A percentile compares a stretch with the other conserved stretches of the same genome.
Conservation (phyloP, 2,113 vertebrate species). For the Corythoichthys intestinalis region DNA sequence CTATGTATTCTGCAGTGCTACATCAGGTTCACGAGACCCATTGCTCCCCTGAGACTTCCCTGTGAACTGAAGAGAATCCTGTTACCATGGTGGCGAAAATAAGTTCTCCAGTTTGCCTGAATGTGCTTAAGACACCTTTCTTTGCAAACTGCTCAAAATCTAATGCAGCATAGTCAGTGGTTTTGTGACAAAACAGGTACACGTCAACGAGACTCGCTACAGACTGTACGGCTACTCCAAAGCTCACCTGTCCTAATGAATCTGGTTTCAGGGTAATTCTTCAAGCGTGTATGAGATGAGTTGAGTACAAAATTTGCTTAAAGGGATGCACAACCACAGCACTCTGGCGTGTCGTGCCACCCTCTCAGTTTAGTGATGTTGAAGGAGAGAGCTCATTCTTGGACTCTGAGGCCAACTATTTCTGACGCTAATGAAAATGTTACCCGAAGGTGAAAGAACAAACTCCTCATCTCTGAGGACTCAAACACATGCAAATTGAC, state of each 20-base stretch:
- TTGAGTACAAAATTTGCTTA: constrained; percentile 48
- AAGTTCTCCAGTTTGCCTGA: constrained; percentile 21
- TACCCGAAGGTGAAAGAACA: constrained; percentile 19
- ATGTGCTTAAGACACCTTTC: constrained; percentile 16
- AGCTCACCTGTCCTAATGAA: constrained; percentile 59
- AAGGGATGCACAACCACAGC: constrained; percentile 35
- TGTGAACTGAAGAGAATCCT: constrained; percentile 42
- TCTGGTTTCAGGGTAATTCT: constrained; percentile 16
- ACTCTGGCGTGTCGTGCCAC: constrained; percentile 31
- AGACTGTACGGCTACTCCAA: constrained; percentile 21
- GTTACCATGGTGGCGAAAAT: constrained; percentile 43
- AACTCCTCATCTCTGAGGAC: constrained; percentile 10
- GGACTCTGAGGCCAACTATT: constrained; percentile 38
- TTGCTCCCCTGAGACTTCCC: constrained; percentile 33
- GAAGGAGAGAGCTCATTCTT: constrained; percentile 30
- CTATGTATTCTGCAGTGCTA: constrained; percentile 41
- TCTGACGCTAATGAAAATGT: constrained; percentile 42
- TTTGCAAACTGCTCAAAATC: constrained; percentile 25
- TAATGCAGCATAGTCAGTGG: constrained; percentile 22
- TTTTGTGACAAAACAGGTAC: constrained; percentile 4
- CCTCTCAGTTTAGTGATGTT: constrained; percentile 24
- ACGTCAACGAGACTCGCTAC: background rate
- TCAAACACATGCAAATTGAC: background rate
- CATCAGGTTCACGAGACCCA: constrained; percentile 42
- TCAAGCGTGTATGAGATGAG: constrained; percentile 35